phyloP scores from a whole-genome alignment of 2,113 vertebrate genomes.

The Elephas maximus region DNA sequence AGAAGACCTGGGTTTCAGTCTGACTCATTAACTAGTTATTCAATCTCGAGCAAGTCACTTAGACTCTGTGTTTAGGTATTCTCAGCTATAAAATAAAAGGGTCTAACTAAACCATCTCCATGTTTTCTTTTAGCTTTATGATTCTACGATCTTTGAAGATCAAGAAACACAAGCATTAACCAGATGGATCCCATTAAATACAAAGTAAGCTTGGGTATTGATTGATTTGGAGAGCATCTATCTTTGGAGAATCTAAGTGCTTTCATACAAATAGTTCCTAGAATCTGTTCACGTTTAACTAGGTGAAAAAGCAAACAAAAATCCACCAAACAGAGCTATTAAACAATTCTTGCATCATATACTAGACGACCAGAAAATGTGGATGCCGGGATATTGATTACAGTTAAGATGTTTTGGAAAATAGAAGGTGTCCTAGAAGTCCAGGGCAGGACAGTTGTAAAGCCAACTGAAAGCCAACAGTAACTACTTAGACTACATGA shows the following conservation, averaged over 20 bases:
- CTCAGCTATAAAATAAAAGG: conserved; percentile 25
- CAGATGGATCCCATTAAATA: conserved; percentile 64
- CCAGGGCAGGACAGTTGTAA: neutral
- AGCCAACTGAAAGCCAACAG: conserved; percentile 44
- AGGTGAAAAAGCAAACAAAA: conserved; percentile 63
- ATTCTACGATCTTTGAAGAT: conserved; percentile 54
- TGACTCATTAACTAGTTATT: conserved; percentile 1
- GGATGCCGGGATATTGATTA: neutral
- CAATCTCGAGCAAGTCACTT: conserved; percentile 37
- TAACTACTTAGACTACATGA: neutral
- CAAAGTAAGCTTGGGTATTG: neutral
- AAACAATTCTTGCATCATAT: conserved; percentile 42
- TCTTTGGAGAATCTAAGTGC: conserved; percentile 61
- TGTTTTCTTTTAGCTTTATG: conserved; percentile 58
- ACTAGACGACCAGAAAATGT: conserved; percentile 16
- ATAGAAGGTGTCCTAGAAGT: neutral
- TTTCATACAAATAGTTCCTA: conserved; percentile 38
- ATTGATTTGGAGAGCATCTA: conserved; percentile 62
- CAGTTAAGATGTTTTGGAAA: conserved; percentile 41
- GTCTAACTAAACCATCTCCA: conserved; percentile 30
- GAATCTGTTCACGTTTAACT: conserved; percentile 4
- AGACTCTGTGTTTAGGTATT: neutral
- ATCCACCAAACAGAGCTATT: neutral
- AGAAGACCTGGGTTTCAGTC: neutral
- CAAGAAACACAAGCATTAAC: conserved; percentile 67